These are phyloP conservation scores for Papilio helenus DNA, from an alignment of 1,140 invertebrate species.

Conservation along the genomic window DNA sequence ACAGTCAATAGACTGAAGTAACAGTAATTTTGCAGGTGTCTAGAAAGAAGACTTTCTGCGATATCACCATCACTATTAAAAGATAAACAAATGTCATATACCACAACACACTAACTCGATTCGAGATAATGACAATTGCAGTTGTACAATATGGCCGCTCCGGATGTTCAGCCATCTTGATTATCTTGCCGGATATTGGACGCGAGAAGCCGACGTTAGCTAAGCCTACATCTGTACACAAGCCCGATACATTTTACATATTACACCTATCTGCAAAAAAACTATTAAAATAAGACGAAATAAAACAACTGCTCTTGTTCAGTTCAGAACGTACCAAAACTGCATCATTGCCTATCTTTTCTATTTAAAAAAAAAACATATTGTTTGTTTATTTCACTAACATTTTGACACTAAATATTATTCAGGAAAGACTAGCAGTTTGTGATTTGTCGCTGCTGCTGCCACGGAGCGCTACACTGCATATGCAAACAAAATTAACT, in stretches of 20 bases:
- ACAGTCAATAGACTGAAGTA: too few relatives aligned
- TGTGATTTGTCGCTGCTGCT: not conserved
- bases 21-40: too few relatives aligned
- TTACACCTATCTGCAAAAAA: not conserved
- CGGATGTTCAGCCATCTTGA: constrained; percentile 74
- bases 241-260: not conserved
- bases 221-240: constrained; percentile 58
- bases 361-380: too few relatives aligned
- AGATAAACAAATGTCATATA: not conserved
- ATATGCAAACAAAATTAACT: constrained; percentile 6
- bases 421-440: not conserved
- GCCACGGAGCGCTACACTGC: not conserved
- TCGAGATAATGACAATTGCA: constrained; percentile 30
- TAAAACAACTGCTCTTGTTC: not conserved
- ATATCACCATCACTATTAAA: not conserved
- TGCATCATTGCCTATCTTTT: too few relatives aligned
- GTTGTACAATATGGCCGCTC: constrained; percentile 60
- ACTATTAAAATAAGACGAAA: not conserved
- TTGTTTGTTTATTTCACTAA: not conserved
- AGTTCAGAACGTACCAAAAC: not conserved
- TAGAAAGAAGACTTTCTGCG: not conserved
- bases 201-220: constrained; percentile 54
- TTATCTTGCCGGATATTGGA: constrained; percentile 72
- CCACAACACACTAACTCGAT: not conserved
- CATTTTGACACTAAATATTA: not conserved